phyloP scores from a whole-genome alignment of 2,113 vertebrate species.

The Pseudorectes ferrugineus region DNA sequence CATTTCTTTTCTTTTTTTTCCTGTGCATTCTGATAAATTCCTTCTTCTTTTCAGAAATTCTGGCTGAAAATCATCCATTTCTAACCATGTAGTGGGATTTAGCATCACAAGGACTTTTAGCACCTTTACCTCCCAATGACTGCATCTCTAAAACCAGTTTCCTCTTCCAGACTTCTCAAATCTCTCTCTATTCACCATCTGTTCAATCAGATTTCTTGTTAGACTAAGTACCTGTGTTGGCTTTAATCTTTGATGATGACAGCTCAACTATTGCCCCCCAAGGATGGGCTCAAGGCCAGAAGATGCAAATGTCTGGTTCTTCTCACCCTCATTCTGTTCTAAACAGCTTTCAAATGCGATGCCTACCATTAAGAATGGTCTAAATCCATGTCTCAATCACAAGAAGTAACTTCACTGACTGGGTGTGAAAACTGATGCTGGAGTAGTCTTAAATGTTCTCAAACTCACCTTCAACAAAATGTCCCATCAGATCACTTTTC shows the following conservation, averaged over 20 bases:
- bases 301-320: not conserved
- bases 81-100: not conserved
- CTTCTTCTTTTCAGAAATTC: not conserved
- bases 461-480: not conserved
- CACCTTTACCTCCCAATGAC: not conserved
- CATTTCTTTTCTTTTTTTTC: not conserved
- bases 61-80: not conserved
- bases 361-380: not conserved
- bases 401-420: not conserved
- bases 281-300: slow-evolving; percentile 12
- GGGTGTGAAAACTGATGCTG: not conserved
- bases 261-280: not conserved
- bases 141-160: not conserved
- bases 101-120: not conserved
- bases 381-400: not conserved
- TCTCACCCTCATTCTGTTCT: not conserved
- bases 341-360: not conserved
- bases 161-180: not conserved
- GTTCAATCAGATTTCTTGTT: slow-evolving; percentile 22
- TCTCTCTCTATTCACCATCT: slow-evolving; percentile 14
- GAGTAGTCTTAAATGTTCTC: not conserved
- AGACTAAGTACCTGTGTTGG: slow-evolving; percentile 7
- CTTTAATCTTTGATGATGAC: not conserved
- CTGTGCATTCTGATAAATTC: not conserved
- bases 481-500: not conserved